Conservation (phyloP, 2,113 vertebrate species). For the Gymnogyps californianus region DNA sequence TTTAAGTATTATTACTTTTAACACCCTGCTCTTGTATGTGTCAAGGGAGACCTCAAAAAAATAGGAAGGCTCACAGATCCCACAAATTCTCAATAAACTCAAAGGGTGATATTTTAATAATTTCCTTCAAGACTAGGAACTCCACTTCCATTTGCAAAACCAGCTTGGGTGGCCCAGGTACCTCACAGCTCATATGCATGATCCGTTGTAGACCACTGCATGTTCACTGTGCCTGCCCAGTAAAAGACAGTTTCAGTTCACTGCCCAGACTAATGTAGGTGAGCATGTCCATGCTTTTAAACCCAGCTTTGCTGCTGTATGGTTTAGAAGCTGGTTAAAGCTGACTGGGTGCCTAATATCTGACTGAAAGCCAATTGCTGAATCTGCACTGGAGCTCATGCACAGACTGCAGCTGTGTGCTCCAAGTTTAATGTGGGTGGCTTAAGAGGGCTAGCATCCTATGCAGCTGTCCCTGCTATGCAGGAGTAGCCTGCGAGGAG, state of each 20-base stretch:
- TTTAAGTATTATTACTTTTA: neutral
- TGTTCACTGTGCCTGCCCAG: neutral
- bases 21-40: neutral
- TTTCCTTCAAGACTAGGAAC: neutral
- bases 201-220: neutral
- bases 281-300: neutral
- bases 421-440: neutral
- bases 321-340: neutral
- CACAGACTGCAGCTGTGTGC: neutral
- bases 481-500: neutral
- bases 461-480: neutral
- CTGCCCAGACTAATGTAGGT: neutral
- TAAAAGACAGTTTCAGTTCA: neutral
- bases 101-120: neutral
- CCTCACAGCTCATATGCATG: neutral
- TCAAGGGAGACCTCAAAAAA: neutral
- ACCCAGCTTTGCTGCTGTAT: neutral
- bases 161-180: neutral
- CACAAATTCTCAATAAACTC: neutral
- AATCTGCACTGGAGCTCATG: neutral
- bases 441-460: neutral
- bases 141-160: neutral
- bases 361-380: neutral
- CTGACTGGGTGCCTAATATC: neutral
- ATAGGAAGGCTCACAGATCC: neutral